These are phyloP conservation scores for Atta texana DNA, from an alignment of 1,140 invertebrate genomes.

Conservation along the genomic window DNA sequence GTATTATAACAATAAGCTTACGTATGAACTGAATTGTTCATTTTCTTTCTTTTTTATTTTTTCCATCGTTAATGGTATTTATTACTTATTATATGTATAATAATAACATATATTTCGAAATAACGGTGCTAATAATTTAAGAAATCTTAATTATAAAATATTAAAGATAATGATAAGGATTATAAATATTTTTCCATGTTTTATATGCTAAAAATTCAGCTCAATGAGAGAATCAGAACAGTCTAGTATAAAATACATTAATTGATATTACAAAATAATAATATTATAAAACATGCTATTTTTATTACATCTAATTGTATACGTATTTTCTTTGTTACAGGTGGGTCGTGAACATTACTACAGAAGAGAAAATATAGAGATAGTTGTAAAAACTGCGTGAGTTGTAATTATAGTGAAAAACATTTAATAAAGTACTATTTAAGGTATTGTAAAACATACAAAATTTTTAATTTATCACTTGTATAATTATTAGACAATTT, in stretches of 20 bases:
- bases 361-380: not conserved
- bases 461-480: not conserved
- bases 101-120: not conserved
- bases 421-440: not conserved
- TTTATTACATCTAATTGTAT: slow-evolving; percentile 11
- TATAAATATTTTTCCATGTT: not conserved
- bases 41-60: not conserved
- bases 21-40: not conserved
- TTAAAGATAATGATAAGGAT: not conserved
- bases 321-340: slow-evolving; percentile 45
- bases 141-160: not conserved
- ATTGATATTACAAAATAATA: not conserved
- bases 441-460: not conserved
- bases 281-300: not conserved
- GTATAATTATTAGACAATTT: not conserved
- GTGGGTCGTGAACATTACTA: slow-evolving; percentile 1
- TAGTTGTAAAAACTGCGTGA: not conserved
- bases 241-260: not conserved
- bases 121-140: not conserved
- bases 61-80: not conserved
- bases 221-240: not conserved
- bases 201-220: not conserved
- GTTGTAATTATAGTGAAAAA: not conserved
- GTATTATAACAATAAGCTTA: no score
- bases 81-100: not conserved